Evolutionary conservation across 2,797 vertebrate genomes (phyloP).

Genomic region (Pipistrellus pipistrellus): DNA sequence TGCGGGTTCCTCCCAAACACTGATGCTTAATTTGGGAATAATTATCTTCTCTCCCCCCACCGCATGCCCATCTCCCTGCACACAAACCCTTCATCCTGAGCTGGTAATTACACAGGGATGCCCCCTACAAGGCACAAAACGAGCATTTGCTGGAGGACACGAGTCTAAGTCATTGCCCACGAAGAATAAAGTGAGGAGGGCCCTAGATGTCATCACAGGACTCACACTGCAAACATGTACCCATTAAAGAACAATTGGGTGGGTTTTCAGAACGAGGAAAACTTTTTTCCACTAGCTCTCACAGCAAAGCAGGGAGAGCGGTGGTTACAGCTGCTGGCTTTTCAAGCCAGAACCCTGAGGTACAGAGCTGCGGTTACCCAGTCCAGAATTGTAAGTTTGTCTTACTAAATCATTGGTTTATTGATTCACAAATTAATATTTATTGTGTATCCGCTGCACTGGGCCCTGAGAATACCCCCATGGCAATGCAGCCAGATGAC

Average conservation of each 20-base stretch:
- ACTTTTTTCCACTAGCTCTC: background rate
- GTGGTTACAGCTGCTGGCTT: background rate
- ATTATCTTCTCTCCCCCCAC: background rate
- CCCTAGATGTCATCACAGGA: background rate
- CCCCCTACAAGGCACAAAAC: background rate
- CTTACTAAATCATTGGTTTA: background rate
- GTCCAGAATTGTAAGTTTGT: background rate
- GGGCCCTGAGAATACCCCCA: background rate
- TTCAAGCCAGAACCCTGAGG: background rate
- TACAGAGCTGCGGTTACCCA: background rate
- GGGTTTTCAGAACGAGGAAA: background rate
- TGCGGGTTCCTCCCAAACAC: background rate
- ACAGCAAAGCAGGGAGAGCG: background rate
- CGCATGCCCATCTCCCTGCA: background rate
- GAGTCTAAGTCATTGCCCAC: background rate
- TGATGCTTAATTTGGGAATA: background rate
- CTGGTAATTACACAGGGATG: background rate
- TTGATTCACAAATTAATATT: background rate
- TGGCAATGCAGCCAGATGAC: background rate
- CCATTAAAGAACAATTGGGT: conserved; percentile 27
- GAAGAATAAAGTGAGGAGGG: background rate
- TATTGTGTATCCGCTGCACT: background rate
- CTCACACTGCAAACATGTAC: background rate
- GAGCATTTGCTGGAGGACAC: background rate
- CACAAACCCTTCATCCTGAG: background rate